Evolutionary conservation across 2,888 invertebrate species (phyloP), one percentile per base, ranked within the genome.

Genomic region (Cephus runcator): DNA sequence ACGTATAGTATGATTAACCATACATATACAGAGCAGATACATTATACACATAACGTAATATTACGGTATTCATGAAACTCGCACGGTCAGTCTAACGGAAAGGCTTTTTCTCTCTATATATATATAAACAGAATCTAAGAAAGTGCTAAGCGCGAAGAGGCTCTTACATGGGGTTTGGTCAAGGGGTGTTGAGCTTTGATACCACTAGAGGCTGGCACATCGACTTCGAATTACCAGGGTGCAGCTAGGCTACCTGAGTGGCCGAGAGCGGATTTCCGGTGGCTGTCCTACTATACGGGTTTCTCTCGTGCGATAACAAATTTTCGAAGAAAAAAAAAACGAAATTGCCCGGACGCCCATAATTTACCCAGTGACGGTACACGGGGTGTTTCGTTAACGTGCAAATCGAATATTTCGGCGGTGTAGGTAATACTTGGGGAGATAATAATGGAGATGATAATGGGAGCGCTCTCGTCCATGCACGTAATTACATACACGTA

Each of bases 201-300:
- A 85, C 81, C 80, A 78, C 78, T 68, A 68, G 69, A 83, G 81
- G 81, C 77, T 80, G 80, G 80, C 81, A 79, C 76, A 75, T 31
- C 34, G 79, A 78, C 85, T 82, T 86, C 86, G 87, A 87, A 88
- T 88, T 88, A 87, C 79, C 80, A 77, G 79, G 73, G 75, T 76
- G 56, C 77, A 75, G 80, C 68, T 79, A 79, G 69, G 34, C 76
- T 68, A 76, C 40, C 71, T 68, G 30, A 69, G 73, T 73, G 78
- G 78, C 79, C 78, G 80, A 77, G 75, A 78, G 77, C 74, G 85
- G 86, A 86, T 81, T 79, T 85, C 86, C 85, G 87, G 76, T 81
- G 77, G 81, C 56, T 56, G 23, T 56, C 9, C 9, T 6, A 2
- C 56, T 23, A 56, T 56, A 56, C 56, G 56, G 56, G 23, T 56